Conservation (phyloP, 2,888 invertebrate genomes). For the Trissolcus brochymenae region DNA sequence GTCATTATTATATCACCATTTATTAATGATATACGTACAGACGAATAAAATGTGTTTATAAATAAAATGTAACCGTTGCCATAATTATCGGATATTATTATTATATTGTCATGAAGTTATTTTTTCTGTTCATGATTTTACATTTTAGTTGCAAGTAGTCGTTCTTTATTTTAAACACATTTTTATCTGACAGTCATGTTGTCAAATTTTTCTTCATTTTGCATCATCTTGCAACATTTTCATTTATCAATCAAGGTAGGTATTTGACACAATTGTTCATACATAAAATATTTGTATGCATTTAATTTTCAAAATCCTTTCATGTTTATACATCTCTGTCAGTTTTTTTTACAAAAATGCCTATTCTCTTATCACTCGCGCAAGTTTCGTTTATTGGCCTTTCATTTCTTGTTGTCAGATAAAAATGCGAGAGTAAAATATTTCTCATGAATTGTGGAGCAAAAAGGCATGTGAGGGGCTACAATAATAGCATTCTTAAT, state of each 20-base stretch:
- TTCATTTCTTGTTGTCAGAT: slow-evolving; percentile 21
- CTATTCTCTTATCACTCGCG: slow-evolving; percentile 12
- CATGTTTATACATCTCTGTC: not conserved
- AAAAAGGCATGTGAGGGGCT: not conserved
- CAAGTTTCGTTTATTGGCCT: slow-evolving; percentile 22
- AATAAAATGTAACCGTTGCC: slow-evolving; percentile 65
- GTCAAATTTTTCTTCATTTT: not conserved
- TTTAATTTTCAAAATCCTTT: not conserved
- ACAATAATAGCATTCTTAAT: slow-evolving; percentile 23
- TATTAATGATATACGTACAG: slow-evolving; percentile 74
- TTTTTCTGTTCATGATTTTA: slow-evolving; percentile 1
- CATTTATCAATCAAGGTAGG: slow-evolving; percentile 7
- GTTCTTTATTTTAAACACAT: slow-evolving; percentile 25
- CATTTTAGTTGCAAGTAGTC: slow-evolving; percentile 7
- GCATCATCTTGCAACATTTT: not conserved
- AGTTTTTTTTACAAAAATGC: not conserved
- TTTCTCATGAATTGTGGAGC: slow-evolving; percentile 1
- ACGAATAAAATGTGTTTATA: slow-evolving; percentile 75
- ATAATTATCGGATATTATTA: slow-evolving; percentile 44
- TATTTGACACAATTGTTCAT: not conserved
- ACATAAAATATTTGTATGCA: not conserved
- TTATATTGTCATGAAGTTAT: slow-evolving; percentile 12
- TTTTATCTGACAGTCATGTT: slow-evolving; percentile 7
- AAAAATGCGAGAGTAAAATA: slow-evolving; percentile 23
- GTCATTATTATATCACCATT: slow-evolving; percentile 75